A percentile compares a stretch with the other conserved stretches of the same genome.
Conservation (phyloP, 2,888 invertebrate genomes). For the Andrena bicolor region DNA sequence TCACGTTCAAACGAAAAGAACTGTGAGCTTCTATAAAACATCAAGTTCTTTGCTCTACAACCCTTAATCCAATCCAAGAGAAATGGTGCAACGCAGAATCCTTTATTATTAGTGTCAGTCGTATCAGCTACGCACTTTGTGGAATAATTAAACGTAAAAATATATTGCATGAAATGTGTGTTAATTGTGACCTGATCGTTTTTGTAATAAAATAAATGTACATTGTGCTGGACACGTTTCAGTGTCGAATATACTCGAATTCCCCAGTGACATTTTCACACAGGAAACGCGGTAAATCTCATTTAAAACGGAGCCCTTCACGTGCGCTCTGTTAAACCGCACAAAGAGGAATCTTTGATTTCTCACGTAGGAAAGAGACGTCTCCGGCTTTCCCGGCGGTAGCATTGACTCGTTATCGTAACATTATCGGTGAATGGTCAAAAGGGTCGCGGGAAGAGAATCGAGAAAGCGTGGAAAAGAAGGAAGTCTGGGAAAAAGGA, state of each 20-base stretch:
- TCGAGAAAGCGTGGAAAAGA: conserved; percentile 35
- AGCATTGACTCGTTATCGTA: conserved; percentile 69
- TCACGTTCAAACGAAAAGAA: too few relatives aligned
- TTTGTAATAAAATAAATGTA: not conserved
- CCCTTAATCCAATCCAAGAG: too few relatives aligned
- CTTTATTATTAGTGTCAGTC: too few relatives aligned
- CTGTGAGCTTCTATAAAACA: too few relatives aligned
- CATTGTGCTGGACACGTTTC: not conserved
- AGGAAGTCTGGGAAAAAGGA: conserved; percentile 46
- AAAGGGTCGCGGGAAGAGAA: conserved; percentile 54
- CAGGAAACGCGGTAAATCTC: conserved; percentile 23
- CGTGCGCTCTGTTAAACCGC: conserved; percentile 14
- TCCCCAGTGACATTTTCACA: not conserved
- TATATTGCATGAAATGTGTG: not conserved
- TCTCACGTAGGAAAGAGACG: conserved; percentile 50
- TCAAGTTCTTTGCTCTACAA: too few relatives aligned
- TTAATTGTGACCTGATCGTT: not conserved
- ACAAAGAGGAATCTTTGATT: conserved; percentile 45
- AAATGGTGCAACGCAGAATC: too few relatives aligned
- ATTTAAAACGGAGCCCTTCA: conserved; percentile 17
- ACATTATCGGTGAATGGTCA: conserved; percentile 63
- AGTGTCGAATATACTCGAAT: not conserved
- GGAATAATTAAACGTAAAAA: too few relatives aligned
- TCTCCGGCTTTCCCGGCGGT: conserved; percentile 23
- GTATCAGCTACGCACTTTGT: too few relatives aligned